Evolutionary conservation across 2,797 vertebrate genomes (phyloP).

Genomic region (Rachycentron canadum): DNA sequence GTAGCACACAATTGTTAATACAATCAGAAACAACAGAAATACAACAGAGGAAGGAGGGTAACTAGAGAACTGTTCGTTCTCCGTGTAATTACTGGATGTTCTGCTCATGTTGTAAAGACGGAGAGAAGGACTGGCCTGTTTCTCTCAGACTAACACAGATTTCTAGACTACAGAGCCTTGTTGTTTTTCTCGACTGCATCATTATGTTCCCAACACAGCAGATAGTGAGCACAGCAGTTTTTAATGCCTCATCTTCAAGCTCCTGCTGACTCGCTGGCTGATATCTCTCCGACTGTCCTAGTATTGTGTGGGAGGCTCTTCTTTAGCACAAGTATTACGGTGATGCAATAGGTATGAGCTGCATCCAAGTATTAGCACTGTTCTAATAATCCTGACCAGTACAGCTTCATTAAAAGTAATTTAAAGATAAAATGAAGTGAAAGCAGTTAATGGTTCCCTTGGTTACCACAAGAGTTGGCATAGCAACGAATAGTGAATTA

Average conservation of each 20-base stretch:
- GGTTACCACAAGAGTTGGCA: conserved; percentile 37
- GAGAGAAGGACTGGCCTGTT: conserved; percentile 40
- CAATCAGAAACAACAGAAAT: neutral
- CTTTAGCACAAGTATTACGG: conserved; percentile 40
- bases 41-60: neutral
- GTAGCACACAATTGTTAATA: neutral
- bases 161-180: conserved; percentile 52
- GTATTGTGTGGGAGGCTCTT: conserved; percentile 38
- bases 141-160: conserved; percentile 43
- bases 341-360: conserved; percentile 18
- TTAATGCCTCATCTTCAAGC: conserved; percentile 57
- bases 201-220: conserved; percentile 64
- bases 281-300: conserved; percentile 16
- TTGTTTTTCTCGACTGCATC: conserved; percentile 50
- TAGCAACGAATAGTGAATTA: conserved; percentile 34
- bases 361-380: conserved; percentile 7
- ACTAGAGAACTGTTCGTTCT: neutral
- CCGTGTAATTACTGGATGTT: conserved; percentile 47
- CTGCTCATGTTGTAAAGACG: conserved; percentile 14
- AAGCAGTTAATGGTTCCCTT: neutral
- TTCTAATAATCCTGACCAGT: neutral
- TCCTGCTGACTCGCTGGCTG: conserved; percentile 66
- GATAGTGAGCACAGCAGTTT: conserved; percentile 65
- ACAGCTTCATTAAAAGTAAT: neutral
- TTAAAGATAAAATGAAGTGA: neutral